Evolutionary conservation across 2,113 vertebrate species (phyloP), one percentile per base, ranked within the genome.

Genomic region (Hirundichthys speculiger): DNA sequence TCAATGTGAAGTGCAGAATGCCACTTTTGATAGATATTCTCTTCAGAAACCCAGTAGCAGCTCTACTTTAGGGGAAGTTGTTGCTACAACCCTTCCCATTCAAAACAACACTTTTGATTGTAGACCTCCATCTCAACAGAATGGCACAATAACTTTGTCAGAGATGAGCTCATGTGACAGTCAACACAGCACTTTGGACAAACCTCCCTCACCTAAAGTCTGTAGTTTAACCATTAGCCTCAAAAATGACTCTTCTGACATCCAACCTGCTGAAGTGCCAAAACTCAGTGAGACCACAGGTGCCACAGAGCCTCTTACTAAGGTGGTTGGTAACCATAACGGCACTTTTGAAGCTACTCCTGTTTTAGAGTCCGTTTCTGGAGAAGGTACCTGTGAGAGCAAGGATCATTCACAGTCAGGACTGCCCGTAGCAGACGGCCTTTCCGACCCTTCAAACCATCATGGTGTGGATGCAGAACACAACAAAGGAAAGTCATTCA

Each of bases 101-200:
- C 27, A 77, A 20, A 83, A 74, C 34, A 62, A 59, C 60, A 80
- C 76, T 0, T 83, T 84, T 2, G 72, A 83, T 9, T 47, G 42
- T 18, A 64, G 71, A 52, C 19, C 49, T n/a, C 5, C 34, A 4
- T 14, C 51, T 9, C 47, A 77, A 20, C 57, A 69, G 20, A 77
- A 79, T 22, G 39, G 47, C 48, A 80, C 75, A 1, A 52, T 75
- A 18, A 75, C 55, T 13, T 38, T 73, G 16, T 75, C 78, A 15
- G 74, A 86, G 40, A 61, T 11, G 0, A 62, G 47, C 18, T 46
- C 54, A 1, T 58, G 38, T 13, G 5, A 66, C n/a, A 8, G 13
- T 48, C 47, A 0, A 2, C 64, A 41, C 0, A 53, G 27, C 13
- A 41, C 54, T 18, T 6, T 58, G 0, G 75, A 57, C 0, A 49